Evolutionary conservation across 2,113 vertebrate genomes (phyloP), one percentile per base, ranked within the genome.

Genomic region (Parus major): DNA sequence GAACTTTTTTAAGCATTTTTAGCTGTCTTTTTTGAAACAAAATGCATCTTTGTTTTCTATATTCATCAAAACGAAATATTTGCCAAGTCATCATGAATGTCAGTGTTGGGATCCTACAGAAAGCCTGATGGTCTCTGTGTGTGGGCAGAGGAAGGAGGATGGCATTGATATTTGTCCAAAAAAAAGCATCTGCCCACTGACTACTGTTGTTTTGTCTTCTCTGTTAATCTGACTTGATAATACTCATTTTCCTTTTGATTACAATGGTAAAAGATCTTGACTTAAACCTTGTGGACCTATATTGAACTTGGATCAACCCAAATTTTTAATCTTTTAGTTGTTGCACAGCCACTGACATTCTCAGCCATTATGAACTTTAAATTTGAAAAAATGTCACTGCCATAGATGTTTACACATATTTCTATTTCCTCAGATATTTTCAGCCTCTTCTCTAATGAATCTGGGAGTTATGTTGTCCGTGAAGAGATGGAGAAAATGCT

Each of bases 401-500:
- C 2, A 1, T 7, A 24, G 44, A 49, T 86, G 39, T 41, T 93
- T 59, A 84, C 91, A 76, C 15, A 1, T 61, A 7, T 85, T 46
- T 71, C 78, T 94, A 15, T 41, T 76, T 88, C 41, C 77, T 60
- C 97, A 99, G 99, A 99, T 94, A 99, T 99, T 97, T 99, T 99
- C 98, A 99, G 99, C 97, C 98, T 99, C 83, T 99, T 99, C 92
- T 98, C 99, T 94, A 99, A 98, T 64, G 99, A 99, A 96, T 99
- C 99, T 29, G 98, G 99, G 36, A 99, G 98, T 96, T 99, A 98
- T 96, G 98, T 99, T 87, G 96, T 98, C 91, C 99, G 98, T 72
- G 99, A 99, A 91, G 99, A 99, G 91, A 99, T 99, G 97, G 99
- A 99, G 97, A 98, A 98, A 56, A 99, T 99, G 97, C 98, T 99